Evolutionary conservation across 2,888 invertebrate species (phyloP), one percentile per base, ranked within the genome.

Genomic region (Cybosia mesomella): DNA sequence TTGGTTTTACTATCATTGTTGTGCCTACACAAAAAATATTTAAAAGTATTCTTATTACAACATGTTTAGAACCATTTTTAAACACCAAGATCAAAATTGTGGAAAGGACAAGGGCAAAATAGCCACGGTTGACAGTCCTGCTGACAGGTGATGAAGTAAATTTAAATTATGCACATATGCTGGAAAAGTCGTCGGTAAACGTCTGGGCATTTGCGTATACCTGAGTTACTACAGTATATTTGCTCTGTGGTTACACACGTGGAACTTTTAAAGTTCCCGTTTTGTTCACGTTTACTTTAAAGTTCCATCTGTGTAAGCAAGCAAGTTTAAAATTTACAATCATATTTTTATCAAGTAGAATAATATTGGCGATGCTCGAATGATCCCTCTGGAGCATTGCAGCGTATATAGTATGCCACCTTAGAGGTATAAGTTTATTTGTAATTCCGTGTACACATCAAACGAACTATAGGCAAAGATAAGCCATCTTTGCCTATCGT

Each of bases 161-260:
- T 53, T 36, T 67, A 71, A 77, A 76, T 70, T 67, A 70, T 68
- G 69, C 61, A 68, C 66, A 76, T 59, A 54, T 65, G 64, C 65
- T 73, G 63, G 34, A 32, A 58, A 70, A 66, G 63, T 18, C 67
- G 49, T 39, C 58, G 36, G 63, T 54, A 36, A 58, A 55, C 22
- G 53, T 22, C 24, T 57, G 28, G 28, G 36, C 39, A 36, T 64
- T 63, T 64, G 58, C 53, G 58, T 32, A 53, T 53, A 55, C 49
- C 32, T 57, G 61, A 58, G 32, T 57, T 49, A 67, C 62, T 62
- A 22, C 34, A 13, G 21, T 34, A 32, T 34, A 58, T n/a, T 55
- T 4, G 7, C 43, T 43, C 7, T 43, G 43, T 49, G n/a, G n/a
- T 49, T 13, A 24, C 7, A 60, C 2, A 32, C 32, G 21, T 32